Evolutionary conservation across 2,113 vertebrate genomes (phyloP).

Genomic region (Vulpes vulpes): DNA sequence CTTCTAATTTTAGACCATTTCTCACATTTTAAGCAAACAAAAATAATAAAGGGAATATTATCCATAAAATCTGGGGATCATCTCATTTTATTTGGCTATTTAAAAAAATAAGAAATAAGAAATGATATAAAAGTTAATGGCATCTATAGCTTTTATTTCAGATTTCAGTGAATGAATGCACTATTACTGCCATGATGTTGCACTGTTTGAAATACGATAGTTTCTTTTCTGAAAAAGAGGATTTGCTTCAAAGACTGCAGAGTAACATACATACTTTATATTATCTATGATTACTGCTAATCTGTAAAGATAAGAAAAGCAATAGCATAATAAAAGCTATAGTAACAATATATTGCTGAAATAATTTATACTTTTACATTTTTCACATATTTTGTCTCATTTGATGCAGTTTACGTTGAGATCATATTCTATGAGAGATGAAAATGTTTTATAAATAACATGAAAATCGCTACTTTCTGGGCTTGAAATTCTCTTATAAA

Average conservation of each 20-base stretch:
- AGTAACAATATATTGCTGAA: neutral
- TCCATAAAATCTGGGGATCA: too few species aligned
- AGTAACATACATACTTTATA: neutral
- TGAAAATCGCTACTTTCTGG: neutral
- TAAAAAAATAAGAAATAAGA: neutral
- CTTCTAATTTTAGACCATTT: neutral
- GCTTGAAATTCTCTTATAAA: neutral
- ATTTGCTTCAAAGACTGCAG: neutral
- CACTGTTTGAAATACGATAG: neutral
- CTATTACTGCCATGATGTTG: neutral
- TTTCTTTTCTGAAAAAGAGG: neutral
- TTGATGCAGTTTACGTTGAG: neutral
- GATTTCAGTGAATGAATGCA: neutral
- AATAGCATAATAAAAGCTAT: neutral
- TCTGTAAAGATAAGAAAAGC: neutral
- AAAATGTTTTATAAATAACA: neutral
- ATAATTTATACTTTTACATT: neutral
- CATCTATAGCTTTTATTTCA: neutral
- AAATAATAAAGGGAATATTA: neutral
- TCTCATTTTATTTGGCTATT: neutral
- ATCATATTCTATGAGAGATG: neutral
- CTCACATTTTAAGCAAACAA: neutral
- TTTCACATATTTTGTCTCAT: neutral
- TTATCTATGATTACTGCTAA: neutral
- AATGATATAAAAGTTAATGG: neutral